phyloP scores from a whole-genome alignment of 2,888 invertebrate species.

The Melieria crassipennis region DNA sequence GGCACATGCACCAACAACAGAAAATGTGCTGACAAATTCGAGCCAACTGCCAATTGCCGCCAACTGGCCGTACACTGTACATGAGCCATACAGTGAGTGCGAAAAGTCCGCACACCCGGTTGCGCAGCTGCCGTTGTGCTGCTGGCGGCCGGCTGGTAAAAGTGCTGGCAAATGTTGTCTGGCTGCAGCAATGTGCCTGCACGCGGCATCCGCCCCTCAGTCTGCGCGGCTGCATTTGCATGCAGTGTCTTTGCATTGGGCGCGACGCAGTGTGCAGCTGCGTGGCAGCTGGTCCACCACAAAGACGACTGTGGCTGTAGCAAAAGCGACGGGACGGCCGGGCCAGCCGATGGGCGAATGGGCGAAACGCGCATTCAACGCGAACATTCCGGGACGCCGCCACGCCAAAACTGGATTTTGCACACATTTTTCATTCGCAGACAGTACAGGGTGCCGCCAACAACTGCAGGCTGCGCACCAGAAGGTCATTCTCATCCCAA shows the following conservation, averaged over 20 bases:
- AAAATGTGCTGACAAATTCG: background rate
- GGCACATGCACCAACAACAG: background rate
- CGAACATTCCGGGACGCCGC: slow-evolving; percentile 30
- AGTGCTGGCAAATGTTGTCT: background rate
- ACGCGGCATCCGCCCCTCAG: background rate
- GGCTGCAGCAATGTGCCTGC: background rate
- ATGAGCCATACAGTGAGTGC: background rate
- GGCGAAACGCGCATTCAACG: background rate
- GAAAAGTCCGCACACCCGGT: background rate
- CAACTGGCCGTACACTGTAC: background rate
- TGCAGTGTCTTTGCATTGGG: background rate
- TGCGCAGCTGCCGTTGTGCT: background rate
- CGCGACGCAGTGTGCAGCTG: background rate
- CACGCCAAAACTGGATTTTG: slow-evolving; percentile 37
- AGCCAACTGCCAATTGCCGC: background rate
- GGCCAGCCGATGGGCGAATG: background rate
- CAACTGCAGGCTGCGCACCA: no score
- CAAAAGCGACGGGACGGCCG: no score
- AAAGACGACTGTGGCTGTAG: no score
- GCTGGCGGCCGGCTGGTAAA: no score
- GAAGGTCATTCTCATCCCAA: no score
- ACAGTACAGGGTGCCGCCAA: no score
- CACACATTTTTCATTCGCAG: slow-evolving; percentile 13
- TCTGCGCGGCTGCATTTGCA: slow-evolving; percentile 18
- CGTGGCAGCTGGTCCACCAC: background rate